Conservation (phyloP, 2,888 invertebrate species). For the Lepas anatifera region DNA sequence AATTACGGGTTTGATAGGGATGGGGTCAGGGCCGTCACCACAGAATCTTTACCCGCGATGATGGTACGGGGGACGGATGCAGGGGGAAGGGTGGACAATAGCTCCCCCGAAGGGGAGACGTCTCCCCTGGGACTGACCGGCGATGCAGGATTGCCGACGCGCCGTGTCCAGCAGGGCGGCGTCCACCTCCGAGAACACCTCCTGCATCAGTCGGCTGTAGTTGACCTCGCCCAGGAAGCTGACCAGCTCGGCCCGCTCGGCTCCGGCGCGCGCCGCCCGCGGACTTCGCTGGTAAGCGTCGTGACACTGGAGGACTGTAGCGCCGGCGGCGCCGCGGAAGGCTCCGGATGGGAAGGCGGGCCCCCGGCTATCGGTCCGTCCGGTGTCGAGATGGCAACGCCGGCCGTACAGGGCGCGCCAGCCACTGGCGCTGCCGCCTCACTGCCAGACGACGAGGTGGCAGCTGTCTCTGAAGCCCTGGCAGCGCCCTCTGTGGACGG, state of each 20-base stretch:
- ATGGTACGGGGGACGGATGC: too few species aligned
- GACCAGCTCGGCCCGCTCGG: conserved; percentile 31
- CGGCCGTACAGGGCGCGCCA: too few species aligned
- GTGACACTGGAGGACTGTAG: not conserved
- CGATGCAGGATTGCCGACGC: conserved; percentile 36
- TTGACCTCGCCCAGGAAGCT: conserved; percentile 59
- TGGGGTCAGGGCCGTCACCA: too few species aligned
- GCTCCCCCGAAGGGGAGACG: too few species aligned
- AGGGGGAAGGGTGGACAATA: too few species aligned
- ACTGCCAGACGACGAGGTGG: too few species aligned
- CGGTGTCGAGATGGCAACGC: too few species aligned
- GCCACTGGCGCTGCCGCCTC: not conserved
- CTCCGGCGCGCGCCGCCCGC: not conserved
- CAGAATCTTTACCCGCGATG: too few species aligned
- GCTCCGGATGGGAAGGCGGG: too few species aligned
- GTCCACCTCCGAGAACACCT: conserved; percentile 77
- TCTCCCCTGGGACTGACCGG: not conserved
- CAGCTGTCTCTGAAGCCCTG: not conserved
- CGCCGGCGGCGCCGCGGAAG: not conserved
- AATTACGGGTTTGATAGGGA: too few species aligned
- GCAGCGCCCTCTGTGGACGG: not conserved
- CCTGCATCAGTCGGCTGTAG: conserved; percentile 66
- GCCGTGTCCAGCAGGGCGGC: conserved; percentile 66
- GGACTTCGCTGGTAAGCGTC: not conserved
- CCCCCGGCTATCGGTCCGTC: too few species aligned